Conservation (phyloP, 2,113 vertebrate genomes). For the Arvicanthis niloticus region DNA sequence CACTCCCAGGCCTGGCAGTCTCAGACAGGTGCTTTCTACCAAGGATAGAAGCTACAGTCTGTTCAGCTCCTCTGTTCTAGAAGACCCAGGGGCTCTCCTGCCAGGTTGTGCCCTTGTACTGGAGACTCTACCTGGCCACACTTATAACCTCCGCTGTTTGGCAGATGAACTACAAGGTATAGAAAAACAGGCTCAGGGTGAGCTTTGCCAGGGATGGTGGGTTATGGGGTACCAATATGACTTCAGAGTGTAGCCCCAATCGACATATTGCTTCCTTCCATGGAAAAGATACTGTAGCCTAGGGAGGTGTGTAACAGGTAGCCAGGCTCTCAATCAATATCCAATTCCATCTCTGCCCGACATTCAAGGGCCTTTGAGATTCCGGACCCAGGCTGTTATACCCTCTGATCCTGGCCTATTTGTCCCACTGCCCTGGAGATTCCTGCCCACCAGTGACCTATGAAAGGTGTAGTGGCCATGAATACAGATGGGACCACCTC, state of each 20-base stretch:
- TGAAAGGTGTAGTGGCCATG: background rate
- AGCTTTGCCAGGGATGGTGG: background rate
- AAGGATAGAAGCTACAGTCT: background rate
- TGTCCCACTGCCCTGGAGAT: too few relatives aligned
- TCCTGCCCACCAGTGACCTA: accelerated
- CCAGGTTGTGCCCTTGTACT: background rate
- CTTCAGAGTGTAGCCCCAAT: too few relatives aligned
- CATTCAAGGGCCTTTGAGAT: background rate
- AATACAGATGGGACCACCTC: background rate
- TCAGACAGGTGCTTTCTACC: background rate
- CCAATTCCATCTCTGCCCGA: background rate
- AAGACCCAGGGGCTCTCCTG: background rate
- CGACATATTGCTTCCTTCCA: background rate
- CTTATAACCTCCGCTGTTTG: background rate
- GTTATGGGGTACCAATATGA: accelerated
- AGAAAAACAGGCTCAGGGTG: background rate
- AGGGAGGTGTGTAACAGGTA: background rate
- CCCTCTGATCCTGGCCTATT: background rate
- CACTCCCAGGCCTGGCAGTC: too few relatives aligned
- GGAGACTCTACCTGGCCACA: too few relatives aligned
- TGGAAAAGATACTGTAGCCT: background rate
- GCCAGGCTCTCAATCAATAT: background rate
- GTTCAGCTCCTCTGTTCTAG: background rate
- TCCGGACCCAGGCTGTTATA: background rate
- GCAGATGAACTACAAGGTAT: background rate